Conservation (phyloP, 2,888 invertebrate genomes). For the Nemotelus nigrinus region DNA sequence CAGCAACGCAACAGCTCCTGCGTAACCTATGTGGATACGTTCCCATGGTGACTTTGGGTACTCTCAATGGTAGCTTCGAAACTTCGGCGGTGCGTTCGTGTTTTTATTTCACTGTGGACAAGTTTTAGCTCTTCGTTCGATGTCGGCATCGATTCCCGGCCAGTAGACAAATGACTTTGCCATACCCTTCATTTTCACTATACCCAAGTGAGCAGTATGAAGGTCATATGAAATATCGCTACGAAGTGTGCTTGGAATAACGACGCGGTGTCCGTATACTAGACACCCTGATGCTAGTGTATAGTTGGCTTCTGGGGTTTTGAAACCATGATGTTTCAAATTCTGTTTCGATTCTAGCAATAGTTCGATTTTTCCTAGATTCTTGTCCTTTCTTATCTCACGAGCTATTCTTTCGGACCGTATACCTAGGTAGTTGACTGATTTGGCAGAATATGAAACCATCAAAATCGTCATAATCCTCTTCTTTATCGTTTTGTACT, state of each 20-base stretch:
- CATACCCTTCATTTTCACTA: slow-evolving; percentile 46
- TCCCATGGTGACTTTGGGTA: slow-evolving; percentile 58
- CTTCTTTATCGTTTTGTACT: slow-evolving; percentile 26
- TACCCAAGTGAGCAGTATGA: slow-evolving; percentile 45
- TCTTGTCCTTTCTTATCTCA: slow-evolving; percentile 47
- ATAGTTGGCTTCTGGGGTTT: slow-evolving; percentile 27
- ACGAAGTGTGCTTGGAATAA: slow-evolving; percentile 3
- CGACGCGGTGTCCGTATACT: slow-evolving; percentile 6
- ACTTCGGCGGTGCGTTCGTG: slow-evolving; percentile 25
- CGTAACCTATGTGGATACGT: slow-evolving; percentile 63
- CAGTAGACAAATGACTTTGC: slow-evolving; percentile 46
- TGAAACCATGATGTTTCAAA: background rate
- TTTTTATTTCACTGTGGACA: slow-evolving; percentile 6
- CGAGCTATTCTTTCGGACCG: slow-evolving; percentile 42
- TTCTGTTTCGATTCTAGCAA: slow-evolving; percentile 41
- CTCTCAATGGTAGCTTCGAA: slow-evolving; percentile 50
- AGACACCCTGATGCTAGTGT: background rate
- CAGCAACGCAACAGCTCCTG: slow-evolving; percentile 57
- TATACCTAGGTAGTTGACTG: slow-evolving; percentile 47
- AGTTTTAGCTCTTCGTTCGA: slow-evolving; percentile 44
- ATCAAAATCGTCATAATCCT: slow-evolving; percentile 46
- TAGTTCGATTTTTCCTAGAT: slow-evolving; percentile 47
- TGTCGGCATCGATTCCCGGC: slow-evolving; percentile 31
- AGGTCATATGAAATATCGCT: slow-evolving; percentile 33
- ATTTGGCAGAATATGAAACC: slow-evolving; percentile 48